Evolutionary conservation across 2,888 invertebrate species (phyloP).

Genomic region (Drosophila demipolita): DNA sequence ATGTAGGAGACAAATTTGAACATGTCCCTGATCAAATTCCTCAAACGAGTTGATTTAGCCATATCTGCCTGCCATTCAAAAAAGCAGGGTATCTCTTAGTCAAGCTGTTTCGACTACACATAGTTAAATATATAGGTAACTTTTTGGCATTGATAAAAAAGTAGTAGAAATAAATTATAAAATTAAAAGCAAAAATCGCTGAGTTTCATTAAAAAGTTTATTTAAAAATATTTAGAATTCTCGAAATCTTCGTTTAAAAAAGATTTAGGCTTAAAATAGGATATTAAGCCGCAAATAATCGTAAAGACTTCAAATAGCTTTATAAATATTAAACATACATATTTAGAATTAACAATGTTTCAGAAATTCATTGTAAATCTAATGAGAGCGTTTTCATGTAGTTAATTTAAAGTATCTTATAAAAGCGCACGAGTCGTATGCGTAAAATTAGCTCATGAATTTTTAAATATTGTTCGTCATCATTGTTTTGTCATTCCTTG

Average conservation of each 20-base stretch:
- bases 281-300: not conserved
- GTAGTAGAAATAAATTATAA: not conserved
- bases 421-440: slow-evolving; percentile 45
- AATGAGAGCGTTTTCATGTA: not conserved
- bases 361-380: not conserved
- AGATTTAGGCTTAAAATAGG: too few species aligned
- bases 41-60: not conserved
- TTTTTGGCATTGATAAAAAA: not conserved
- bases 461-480: slow-evolving; percentile 53
- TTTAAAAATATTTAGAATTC: not conserved
- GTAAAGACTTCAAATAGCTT: not conserved
- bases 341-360: not conserved
- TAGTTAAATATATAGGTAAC: not conserved
- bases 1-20: not conserved
- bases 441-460: slow-evolving; percentile 66
- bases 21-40: not conserved
- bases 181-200: not conserved
- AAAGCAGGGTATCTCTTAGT: not conserved
- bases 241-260: not conserved
- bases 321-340: not conserved
- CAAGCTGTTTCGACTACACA: not conserved
- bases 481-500: slow-evolving; percentile 40
- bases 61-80: not conserved
- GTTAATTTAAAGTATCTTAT: not conserved
- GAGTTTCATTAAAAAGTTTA: not conserved